Base-by-base conservation (phyloP, 2,113 vertebrate species). In the Hippolais icterina region DNA sequence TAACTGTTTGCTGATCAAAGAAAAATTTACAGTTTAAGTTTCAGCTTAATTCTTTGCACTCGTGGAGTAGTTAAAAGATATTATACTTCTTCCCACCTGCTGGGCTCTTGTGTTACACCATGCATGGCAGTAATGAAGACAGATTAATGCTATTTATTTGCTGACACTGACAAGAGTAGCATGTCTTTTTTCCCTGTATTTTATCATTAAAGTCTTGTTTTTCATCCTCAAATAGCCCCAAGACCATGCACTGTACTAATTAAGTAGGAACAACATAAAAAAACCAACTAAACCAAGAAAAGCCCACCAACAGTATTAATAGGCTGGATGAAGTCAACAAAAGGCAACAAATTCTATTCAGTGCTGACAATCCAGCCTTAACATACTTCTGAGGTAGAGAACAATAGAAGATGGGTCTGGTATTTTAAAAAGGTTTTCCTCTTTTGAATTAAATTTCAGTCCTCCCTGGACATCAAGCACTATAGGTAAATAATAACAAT, bases 81-180 rank as follows among this genome's bases (percentile, higher is more conserved):
- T 93, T 93, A 77, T 68, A 76, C 52, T 60, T 91, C 52, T 90
- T 97, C 87, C 91, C 60, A 94, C 94, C 87, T 93, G 90, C 85
- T 91, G 39, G 35, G 83, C 53, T 76, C 88, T 70, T 80, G 91
- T 87, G 91, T 93, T 96, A 96, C 94, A 96, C 56, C 60, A 82
- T 82, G 66, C 88, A 81, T 16, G 87, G 89, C 90, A 94, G 91
- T 98, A 98, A 99, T 98, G 98, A 99, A 99, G 98, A 98, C 96
- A 97, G 97, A 99, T 99, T 98, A 98, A 96, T 79, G 91, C 87
- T 98, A 97, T 98, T 98, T 98, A 96, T 97, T 98, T 96, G 91
- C 95, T 97, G 98, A 98, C 97, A 94, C 56, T 82, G 98, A 97
- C 96, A 97, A 97, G 94, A 94, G 92, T 90, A 97, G 71, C 92